Evolutionary conservation across 2,113 vertebrate genomes (phyloP), one percentile per base, ranked within the genome.

Genomic region (Nipponia nippon): DNA sequence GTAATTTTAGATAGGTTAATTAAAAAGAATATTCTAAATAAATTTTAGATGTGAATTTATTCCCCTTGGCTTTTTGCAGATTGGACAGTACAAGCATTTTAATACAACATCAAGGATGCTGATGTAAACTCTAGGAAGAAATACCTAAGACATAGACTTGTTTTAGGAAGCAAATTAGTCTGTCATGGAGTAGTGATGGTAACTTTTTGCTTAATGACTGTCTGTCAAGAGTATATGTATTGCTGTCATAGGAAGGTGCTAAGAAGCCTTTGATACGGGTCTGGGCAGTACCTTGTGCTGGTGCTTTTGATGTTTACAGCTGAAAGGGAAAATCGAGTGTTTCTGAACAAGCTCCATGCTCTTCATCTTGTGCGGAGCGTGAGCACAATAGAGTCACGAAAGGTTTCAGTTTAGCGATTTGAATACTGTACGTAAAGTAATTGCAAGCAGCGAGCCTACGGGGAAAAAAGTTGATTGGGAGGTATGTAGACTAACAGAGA

Each of bases 321-420:
- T 93, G 75, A 72, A 89, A 87, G 65, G 78, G 44, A 49, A 89
- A 55, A 47, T 46, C 9, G 9, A 32, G 13, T 67, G 34, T 94
- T 92, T 91, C 78, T 96, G 80, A 69, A 52, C 44, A 56, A 84
- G 53, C 56, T 78, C 17, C 20, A 13, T 78, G 30, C 29, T 80
- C 61, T 85, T 95, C 50, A 29, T 94, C 92, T 96, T 78, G 30
- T 55, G 49, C 40, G 47, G 75, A 73, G 76, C 58, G 83, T 80
- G 89, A 94, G 53, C 65, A 47, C 75, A 50, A 58, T 58, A 89
- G 89, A 65, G 87, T 89, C 96, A 96, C 96, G 89, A 96, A 95
- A 96, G 85, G 50, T 88, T 81, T 44, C 22, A 27, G 27, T 69
- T 77, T 61, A 89, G 58, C 83, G 71, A 20, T 94, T 69, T 94